phyloP scores from a whole-genome alignment of 2,113 vertebrate genomes.

The Hyperopisus bebe region DNA sequence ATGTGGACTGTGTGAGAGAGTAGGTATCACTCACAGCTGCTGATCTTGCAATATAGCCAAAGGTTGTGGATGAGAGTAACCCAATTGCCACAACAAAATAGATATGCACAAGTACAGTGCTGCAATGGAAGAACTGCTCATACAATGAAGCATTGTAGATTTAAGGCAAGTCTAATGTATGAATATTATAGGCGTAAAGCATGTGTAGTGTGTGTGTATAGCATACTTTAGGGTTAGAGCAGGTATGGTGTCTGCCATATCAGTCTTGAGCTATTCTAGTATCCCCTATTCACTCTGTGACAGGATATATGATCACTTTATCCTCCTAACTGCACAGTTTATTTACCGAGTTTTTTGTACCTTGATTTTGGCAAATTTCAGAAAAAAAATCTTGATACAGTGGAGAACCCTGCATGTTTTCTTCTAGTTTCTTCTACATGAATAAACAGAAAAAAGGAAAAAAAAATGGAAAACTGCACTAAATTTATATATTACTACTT shows the following conservation, averaged over 20 bases:
- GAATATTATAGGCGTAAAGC: conserved; percentile 5
- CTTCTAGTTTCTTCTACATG: background rate
- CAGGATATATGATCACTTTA: background rate
- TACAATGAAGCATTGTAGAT: background rate
- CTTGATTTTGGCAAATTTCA: background rate
- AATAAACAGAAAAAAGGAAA: background rate
- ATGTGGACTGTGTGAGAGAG: background rate
- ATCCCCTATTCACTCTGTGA: background rate
- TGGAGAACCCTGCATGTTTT: background rate
- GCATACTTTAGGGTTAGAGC: conserved; percentile 2
- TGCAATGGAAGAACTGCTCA: background rate
- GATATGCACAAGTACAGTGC: background rate
- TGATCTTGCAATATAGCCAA: background rate
- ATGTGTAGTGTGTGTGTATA: background rate
- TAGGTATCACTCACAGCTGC: background rate
- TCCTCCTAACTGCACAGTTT: background rate
- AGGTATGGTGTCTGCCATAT: background rate
- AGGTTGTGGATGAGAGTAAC: background rate
- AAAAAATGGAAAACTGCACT: background rate
- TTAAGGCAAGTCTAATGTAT: background rate
- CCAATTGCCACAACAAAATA: background rate
- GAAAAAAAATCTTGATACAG: background rate
- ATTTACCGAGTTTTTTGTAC: background rate
- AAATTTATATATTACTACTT: conserved; percentile 5
- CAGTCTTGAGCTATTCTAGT: background rate